Conservation (phyloP, 2,888 invertebrate genomes). For the Campoletis raptor region DNA sequence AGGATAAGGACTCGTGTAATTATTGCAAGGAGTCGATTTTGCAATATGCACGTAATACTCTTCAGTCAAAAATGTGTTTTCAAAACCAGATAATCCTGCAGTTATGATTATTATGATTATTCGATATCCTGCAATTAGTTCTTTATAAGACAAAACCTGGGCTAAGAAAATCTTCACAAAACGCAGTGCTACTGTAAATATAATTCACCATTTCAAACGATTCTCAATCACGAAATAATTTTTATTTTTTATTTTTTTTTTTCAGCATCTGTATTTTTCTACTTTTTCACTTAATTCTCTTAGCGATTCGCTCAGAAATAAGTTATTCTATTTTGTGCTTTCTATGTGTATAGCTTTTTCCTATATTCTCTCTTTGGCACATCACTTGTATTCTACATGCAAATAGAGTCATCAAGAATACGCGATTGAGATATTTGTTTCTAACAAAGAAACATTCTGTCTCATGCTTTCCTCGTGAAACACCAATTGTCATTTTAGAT, state of each 20-base stretch:
- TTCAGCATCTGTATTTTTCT: background rate
- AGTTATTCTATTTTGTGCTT: slow-evolving; percentile 20
- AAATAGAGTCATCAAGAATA: slow-evolving; percentile 33
- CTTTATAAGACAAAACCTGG: background rate
- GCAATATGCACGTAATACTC: background rate
- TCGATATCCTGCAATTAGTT: background rate
- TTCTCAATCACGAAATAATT: background rate
- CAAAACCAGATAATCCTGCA: background rate
- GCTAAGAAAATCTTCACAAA: background rate
- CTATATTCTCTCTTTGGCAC: slow-evolving; percentile 3
- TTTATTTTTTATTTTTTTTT: background rate
- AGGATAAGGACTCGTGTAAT: background rate
- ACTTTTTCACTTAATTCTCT: slow-evolving; percentile 10
- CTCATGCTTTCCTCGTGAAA: background rate
- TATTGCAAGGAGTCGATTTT: slow-evolving; percentile 17
- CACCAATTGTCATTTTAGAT: slow-evolving; percentile 8
- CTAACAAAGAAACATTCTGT: slow-evolving; percentile 3
- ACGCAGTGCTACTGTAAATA: background rate
- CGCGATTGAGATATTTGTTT: slow-evolving; percentile 14
- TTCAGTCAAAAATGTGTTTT: background rate
- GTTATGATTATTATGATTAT: background rate
- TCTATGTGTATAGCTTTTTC: background rate
- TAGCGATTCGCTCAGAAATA: slow-evolving; percentile 19
- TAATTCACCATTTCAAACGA: background rate
- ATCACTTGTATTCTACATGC: slow-evolving; percentile 14